Base-by-base conservation (phyloP, 2,888 invertebrate genomes). In the Noctua fimbriata region DNA sequence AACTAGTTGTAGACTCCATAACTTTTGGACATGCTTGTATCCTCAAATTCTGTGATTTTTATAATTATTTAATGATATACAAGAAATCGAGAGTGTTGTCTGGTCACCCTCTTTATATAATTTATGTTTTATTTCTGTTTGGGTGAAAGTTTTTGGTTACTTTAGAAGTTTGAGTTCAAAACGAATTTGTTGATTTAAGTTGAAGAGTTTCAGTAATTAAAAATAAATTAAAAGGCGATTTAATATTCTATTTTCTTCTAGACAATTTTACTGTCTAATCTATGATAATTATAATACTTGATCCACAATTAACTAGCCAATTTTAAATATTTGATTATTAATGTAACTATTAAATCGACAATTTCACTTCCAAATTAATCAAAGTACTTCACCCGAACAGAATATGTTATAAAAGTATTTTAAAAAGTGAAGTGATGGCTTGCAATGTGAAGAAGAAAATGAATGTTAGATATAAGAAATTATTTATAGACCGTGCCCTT, bases 11-110 rank as follows among this genome's bases (percentile, higher is more conserved):
- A 75, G 75, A 83, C 74, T 82, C 76, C 78, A 76, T 66, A 73
- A 71, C 36, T 69, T 81, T 89, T 86, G 88, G 89, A 90, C 87
- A 89, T 83, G 78, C 76, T 86, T 82, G 85, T 90, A 91, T 92
- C 91, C 92, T 91, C 81, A 89, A 91, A 89, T 90, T 90, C 93
- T 94, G 94, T 94, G 94, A 94, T 94, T 89, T 92, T 79, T 84
- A 74, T 88, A 77, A 90, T 87, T 87, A 85, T 83, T 87, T 85
- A 85, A 86, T 83, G 84, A 82, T 88, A 86, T 85, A 80, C 87
- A 87, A 85, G 78, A 74, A 76, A 88, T 76, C 78, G 88, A 89
- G 90, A 91, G 91, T 91, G 82, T 87, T 86, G 86, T 92, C 90
- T 92, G 90, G 91, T 92, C 92, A 89, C 85, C 83, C 84, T 84